Conservation (phyloP, 2,113 vertebrate genomes). For the Apteryx mantelli region DNA sequence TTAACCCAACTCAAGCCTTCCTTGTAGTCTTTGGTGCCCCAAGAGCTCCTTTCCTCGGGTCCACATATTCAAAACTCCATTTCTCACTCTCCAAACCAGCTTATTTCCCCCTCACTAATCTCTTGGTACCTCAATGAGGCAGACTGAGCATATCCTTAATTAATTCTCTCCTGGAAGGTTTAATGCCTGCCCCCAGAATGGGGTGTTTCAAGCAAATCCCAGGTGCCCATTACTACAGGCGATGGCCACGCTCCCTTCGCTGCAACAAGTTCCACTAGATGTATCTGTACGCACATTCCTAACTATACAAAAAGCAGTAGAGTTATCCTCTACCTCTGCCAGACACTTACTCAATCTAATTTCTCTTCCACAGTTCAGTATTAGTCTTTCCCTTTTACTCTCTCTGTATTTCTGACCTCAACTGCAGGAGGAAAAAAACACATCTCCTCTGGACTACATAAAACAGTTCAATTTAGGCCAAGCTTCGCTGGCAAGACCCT, state of each 20-base stretch:
- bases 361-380: background rate
- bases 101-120: background rate
- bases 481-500: background rate
- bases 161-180: background rate
- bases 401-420: background rate
- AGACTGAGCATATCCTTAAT: background rate
- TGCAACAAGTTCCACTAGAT: background rate
- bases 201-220: background rate
- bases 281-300: background rate
- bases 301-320: background rate
- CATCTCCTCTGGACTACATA: background rate
- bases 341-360: background rate
- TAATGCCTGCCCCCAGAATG: background rate
- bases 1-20: background rate
- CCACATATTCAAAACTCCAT: background rate
- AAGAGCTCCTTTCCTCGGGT: background rate
- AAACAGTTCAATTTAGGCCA: background rate
- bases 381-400: background rate
- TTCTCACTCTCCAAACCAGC: background rate
- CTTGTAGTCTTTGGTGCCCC: background rate
- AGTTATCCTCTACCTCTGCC: background rate
- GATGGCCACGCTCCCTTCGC: background rate
- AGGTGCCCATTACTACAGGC: fast-evolving
- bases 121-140: background rate
- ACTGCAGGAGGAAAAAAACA: background rate